Conservation (phyloP, 2,113 vertebrate species). For the Poeciliopsis occidentalis region DNA sequence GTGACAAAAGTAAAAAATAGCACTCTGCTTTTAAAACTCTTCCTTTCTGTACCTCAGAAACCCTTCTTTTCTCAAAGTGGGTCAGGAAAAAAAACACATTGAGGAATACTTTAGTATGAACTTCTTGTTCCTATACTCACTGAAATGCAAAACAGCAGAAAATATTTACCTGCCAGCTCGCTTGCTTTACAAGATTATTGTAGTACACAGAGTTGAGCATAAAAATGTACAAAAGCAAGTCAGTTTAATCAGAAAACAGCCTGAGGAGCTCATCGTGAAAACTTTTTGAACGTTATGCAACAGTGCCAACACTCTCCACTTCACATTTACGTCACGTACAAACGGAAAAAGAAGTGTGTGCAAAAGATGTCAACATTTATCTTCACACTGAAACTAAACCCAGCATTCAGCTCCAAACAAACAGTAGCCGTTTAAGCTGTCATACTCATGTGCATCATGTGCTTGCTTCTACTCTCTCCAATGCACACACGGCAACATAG, state of each 20-base stretch:
- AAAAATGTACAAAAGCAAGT: constrained; percentile 16
- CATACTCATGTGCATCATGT: constrained; percentile 38
- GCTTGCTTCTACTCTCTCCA: constrained; percentile 36
- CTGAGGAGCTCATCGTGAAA: constrained; percentile 15
- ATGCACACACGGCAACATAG: constrained; percentile 33
- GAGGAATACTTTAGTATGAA: constrained; percentile 35
- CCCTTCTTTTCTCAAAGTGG: no score
- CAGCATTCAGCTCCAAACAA: constrained; percentile 3
- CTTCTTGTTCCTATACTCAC: constrained; percentile 57
- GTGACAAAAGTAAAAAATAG: no score
- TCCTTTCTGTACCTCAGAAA: no score
- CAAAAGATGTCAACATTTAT: constrained; percentile 33
- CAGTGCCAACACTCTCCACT: constrained; percentile 19
- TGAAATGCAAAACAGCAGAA: constrained; percentile 47
- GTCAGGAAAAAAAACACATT: no score
- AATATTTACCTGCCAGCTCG: constrained; percentile 39
- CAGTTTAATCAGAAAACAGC: constrained; percentile 25
- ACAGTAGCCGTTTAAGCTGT: constrained; percentile 23
- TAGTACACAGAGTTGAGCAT: constrained; percentile 9
- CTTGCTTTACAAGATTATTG: constrained; percentile 19
- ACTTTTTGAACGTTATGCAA: constrained; percentile 37
- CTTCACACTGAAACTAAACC: constrained; percentile 16
- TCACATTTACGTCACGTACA: constrained; percentile 37
- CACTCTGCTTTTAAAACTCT: no score
- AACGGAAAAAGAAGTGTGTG: constrained; percentile 7